phyloP scores from a whole-genome alignment of 2,113 vertebrate species.

The Trogon melanurus region DNA sequence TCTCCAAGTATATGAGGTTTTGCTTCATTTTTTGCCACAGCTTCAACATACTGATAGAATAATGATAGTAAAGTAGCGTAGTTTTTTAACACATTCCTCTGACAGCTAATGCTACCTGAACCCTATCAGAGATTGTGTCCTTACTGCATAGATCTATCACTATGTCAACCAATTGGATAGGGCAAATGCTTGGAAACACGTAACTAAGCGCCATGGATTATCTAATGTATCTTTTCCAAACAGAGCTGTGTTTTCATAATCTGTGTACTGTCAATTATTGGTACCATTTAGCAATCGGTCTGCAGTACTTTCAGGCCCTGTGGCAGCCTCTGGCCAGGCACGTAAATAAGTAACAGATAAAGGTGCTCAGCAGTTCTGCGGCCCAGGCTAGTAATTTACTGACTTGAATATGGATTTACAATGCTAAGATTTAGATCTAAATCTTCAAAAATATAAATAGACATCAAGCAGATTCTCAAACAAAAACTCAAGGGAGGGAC shows the following conservation, averaged over 20 bases:
- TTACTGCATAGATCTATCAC: background rate
- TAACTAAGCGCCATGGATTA: background rate
- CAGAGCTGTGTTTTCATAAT: background rate
- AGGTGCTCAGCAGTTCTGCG: background rate
- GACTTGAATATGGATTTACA: background rate
- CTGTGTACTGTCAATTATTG: background rate
- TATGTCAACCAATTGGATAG: background rate
- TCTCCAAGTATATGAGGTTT: background rate
- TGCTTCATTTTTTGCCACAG: background rate
- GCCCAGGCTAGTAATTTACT: background rate
- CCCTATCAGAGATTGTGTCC: background rate
- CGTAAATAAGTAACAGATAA: background rate
- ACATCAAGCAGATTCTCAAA: background rate
- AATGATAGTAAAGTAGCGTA: background rate
- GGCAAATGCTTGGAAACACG: background rate
- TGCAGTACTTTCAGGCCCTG: background rate
- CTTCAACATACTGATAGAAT: background rate
- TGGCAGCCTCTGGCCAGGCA: background rate
- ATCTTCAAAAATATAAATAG: background rate
- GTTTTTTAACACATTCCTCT: background rate
- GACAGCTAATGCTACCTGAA: background rate
- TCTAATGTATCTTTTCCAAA: background rate
- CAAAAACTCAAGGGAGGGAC: background rate
- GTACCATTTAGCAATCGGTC: background rate
- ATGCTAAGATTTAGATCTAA: background rate